Evolutionary conservation across 1,140 invertebrate genomes (phyloP).

Genomic region (Drosophila varians): DNA sequence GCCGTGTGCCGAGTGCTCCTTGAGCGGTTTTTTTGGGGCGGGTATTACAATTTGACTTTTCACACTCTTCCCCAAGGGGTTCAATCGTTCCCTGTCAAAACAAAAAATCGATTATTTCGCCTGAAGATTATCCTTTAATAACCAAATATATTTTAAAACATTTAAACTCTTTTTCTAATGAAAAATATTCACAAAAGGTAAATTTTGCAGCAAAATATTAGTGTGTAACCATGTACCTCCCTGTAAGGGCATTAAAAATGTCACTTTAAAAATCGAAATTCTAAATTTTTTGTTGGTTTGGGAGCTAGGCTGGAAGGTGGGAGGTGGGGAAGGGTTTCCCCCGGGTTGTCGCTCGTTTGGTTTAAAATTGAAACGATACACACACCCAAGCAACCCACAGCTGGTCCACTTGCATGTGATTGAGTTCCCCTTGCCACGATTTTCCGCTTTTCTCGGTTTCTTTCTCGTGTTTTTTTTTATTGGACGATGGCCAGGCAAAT

Average conservation of each 20-base stretch:
- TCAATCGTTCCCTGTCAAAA: too few relatives aligned
- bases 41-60: constrained; percentile 33
- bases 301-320: background rate
- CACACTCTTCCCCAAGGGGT: background rate
- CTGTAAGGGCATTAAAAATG: background rate
- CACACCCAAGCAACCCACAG: constrained; percentile 25
- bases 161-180: too few relatives aligned
- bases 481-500: constrained; percentile 51
- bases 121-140: too few relatives aligned
- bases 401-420: constrained; percentile 60
- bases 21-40: constrained; percentile 59
- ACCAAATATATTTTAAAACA: too few relatives aligned
- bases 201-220: too few relatives aligned
- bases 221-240: too few relatives aligned
- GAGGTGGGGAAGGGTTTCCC: too few relatives aligned
- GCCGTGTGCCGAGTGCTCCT: constrained; percentile 54
- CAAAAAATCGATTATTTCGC: background rate
- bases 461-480: background rate
- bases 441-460: background rate
- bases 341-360: constrained; percentile 55
- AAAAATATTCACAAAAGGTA: too few relatives aligned
- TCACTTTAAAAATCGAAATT: background rate
- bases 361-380: constrained; percentile 78
- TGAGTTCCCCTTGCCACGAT: constrained; percentile 48
- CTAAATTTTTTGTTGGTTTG: constrained; percentile 6